Evolutionary conservation across 2,797 vertebrate species (phyloP), one percentile per base, ranked within the genome.

Genomic region (Phalanger gymnotis): DNA sequence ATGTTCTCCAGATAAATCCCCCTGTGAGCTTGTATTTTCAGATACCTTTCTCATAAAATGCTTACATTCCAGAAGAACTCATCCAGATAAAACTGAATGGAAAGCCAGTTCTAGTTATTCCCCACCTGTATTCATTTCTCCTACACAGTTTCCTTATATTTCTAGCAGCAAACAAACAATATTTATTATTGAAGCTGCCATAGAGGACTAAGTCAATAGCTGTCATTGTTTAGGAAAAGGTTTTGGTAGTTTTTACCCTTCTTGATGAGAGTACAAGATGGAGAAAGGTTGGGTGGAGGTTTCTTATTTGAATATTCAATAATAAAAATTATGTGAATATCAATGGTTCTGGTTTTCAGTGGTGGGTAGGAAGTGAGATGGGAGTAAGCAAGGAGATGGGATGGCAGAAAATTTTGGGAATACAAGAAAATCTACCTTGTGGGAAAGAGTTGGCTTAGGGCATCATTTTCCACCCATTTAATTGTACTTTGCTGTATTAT

Each of bases 61-160:
- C 52, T 93, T 57, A 66, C 92, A 54, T 96, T 96, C 94, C 96
- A 96, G 95, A 97, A 96, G 91, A 94, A 95, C 40, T 95, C 96
- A 95, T 93, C 73, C 91, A 58, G 58, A 53, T 28, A 27, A 34
- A 94, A 92, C 89, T 92, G 90, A 90, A 93, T 34, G 92, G 96
- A 95, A 96, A 95, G 57, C 27, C 40, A 93, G 16, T 55, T 97
- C 93, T 16, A 93, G 5, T 90, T 92, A 58, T 58, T 96, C 16
- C n/a, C 52, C 73, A 51, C 61, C 93, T 81, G 13, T 0, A 54
- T 61, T 52, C 55, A 87, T 87, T 12, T 94, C 51, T 94, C 28
- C 89, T 92, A 31, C 30, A 34, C 73, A 55, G 55, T 92, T 95
- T 94, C 54, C 53, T 91, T 94, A 47, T 53, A 73, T 93, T 90